phyloP scores from a whole-genome alignment of 2,888 invertebrate genomes.

The Erpobdella octoculata region DNA sequence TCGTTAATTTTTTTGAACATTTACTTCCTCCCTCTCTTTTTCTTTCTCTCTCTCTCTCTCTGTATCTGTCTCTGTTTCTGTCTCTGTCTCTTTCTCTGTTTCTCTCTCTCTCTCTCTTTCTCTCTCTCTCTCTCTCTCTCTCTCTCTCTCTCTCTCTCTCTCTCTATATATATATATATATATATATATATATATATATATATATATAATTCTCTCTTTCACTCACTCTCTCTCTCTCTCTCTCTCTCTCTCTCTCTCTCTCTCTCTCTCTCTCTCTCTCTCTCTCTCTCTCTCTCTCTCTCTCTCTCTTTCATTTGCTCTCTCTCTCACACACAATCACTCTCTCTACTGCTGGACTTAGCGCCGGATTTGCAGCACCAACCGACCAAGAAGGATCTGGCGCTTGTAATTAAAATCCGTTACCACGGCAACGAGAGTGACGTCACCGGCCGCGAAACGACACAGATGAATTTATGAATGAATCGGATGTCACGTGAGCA shows the following conservation, averaged over 20 bases:
- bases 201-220: too few species aligned
- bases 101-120: neutral
- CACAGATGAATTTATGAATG: conserved; percentile 9
- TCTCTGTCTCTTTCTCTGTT: neutral
- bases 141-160: too few species aligned
- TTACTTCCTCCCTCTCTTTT: neutral
- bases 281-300: too few species aligned
- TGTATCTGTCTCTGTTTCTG: neutral
- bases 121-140: neutral
- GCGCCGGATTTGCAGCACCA: too few species aligned
- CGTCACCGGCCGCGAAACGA: neutral
- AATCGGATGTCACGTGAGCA: conserved; percentile 5
- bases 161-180: too few species aligned
- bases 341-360: too few species aligned
- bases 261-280: too few species aligned
- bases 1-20: neutral
- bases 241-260: too few species aligned
- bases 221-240: too few species aligned
- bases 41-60: neutral
- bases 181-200: too few species aligned
- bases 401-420: conserved; percentile 8
- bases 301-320: too few species aligned
- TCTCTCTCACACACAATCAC: too few species aligned
- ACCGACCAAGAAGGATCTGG: neutral
- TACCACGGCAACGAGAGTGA: neutral